phyloP scores from a whole-genome alignment of 2,888 invertebrate species.

The Steinernema hermaphroditum region DNA sequence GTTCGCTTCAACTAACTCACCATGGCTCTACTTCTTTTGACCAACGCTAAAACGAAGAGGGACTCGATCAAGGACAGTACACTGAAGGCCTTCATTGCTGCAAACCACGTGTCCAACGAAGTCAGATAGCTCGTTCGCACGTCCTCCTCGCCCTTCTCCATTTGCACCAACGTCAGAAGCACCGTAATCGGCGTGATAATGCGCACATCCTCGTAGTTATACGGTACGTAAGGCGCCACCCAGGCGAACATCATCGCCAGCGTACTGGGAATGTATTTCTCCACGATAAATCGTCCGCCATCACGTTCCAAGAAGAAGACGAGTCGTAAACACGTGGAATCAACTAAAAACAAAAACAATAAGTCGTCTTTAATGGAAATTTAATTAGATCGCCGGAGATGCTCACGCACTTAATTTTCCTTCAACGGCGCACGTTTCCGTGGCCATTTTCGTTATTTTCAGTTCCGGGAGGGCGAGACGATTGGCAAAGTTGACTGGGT shows the following conservation, averaged over 20 bases:
- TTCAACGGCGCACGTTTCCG: conserved; percentile 54
- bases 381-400: conserved; percentile 21
- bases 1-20: conserved; percentile 30
- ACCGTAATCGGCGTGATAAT: conserved; percentile 66
- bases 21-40: conserved; percentile 61
- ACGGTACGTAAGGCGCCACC: conserved; percentile 64
- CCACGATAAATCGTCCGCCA: conserved; percentile 60
- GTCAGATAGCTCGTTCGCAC: conserved; percentile 56
- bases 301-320: conserved; percentile 59
- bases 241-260: conserved; percentile 63
- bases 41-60: conserved; percentile 57
- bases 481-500: conserved; percentile 50
- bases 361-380: conserved; percentile 13
- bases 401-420: conserved; percentile 50
- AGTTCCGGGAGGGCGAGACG: conserved; percentile 58
- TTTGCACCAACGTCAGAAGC: conserved; percentile 63
- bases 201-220: conserved; percentile 65
- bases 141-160: conserved; percentile 63
- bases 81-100: conserved; percentile 53
- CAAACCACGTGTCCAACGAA: conserved; percentile 53
- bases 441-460: conserved; percentile 50
- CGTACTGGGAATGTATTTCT: conserved; percentile 55
- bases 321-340: conserved; percentile 61
- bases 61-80: conserved; percentile 63
- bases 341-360: conserved; percentile 45